These are phyloP conservation scores for Cacoxenus indagator DNA, from an alignment of 2,888 invertebrate species.

Conservation along the genomic window DNA sequence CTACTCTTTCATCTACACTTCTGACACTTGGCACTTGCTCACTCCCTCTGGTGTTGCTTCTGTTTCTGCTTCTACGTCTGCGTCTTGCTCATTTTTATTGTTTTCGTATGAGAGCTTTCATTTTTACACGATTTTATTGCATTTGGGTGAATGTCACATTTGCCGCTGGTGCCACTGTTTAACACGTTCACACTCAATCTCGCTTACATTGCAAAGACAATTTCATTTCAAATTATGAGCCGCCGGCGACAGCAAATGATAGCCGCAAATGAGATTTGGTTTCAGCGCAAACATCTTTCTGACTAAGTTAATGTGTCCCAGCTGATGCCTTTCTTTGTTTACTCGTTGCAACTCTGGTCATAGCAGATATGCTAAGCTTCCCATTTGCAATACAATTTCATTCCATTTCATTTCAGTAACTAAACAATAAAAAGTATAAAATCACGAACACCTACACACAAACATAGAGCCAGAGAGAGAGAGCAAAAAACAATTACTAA, in stretches of 20 bases:
- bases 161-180: neutral
- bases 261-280: neutral
- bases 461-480: neutral
- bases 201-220: neutral
- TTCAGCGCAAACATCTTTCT: too few relatives aligned
- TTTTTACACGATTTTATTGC: conserved; percentile 20
- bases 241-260: neutral
- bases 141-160: conserved; percentile 23
- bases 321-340: too few relatives aligned
- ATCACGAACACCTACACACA: neutral
- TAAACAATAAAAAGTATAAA: too few relatives aligned
- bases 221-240: conserved; percentile 4
- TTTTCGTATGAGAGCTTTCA: conserved; percentile 19
- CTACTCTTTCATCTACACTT: neutral
- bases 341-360: too few relatives aligned
- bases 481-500: conserved; percentile 14
- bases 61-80: neutral
- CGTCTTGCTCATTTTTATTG: conserved; percentile 5
- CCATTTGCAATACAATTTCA: too few relatives aligned
- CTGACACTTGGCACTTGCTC: neutral
- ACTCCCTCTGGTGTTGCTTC: conserved; percentile 2
- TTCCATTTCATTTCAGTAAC: too few relatives aligned
- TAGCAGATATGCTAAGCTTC: too few relatives aligned
- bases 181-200: neutral
- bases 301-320: too few relatives aligned